Base-by-base conservation (phyloP, 2,888 invertebrate species). In the Lottia scabra region DNA sequence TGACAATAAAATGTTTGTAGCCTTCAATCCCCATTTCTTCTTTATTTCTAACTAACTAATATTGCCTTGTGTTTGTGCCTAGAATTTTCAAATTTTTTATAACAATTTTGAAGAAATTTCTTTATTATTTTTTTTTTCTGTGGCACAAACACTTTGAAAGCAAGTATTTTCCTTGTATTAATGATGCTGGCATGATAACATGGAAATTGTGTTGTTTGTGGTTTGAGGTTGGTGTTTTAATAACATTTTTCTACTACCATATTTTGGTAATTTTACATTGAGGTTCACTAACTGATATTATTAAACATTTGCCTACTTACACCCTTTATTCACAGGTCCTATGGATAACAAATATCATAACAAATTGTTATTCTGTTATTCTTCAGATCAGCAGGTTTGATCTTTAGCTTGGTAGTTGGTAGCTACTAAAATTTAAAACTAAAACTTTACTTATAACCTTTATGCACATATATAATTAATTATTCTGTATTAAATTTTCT, bases 341-440 rank as follows among this genome's bases (percentile, higher is more conserved):
- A 38, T 27, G 30, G 62, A 46, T 38, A 62, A 67, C 56, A 56
- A 62, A 43, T 30, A 30, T 67, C 30, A 46, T 38, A 62, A 67
- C 56, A 56, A 62, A 43, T 30, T 56, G 56, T 48, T 67, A 45
- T 67, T 46, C 62, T 27, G 67, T 62, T 62, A 56, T 67, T 38
- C 26, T 67, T 67, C 63, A 23, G 6, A 56, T 23, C 19, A 23
- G 5, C 10, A 23, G 19, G 19, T 56, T 23, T 23, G 56, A 19
- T 27, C 46, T 63, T 69, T 63, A 63, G 68, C 68, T 69, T 69
- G 68, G 44, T 69, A 69, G 68, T 63, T 26, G 44, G 43, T 69
- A 69, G 68, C 63, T 45, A 19, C 38, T 69, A 69, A 45, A 43
- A 44, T 26, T 63, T 46, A 69, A n/a, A 56, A 43, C n/a, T 16